Conservation (phyloP, 2,113 vertebrate genomes). For the Alosa alosa region DNA sequence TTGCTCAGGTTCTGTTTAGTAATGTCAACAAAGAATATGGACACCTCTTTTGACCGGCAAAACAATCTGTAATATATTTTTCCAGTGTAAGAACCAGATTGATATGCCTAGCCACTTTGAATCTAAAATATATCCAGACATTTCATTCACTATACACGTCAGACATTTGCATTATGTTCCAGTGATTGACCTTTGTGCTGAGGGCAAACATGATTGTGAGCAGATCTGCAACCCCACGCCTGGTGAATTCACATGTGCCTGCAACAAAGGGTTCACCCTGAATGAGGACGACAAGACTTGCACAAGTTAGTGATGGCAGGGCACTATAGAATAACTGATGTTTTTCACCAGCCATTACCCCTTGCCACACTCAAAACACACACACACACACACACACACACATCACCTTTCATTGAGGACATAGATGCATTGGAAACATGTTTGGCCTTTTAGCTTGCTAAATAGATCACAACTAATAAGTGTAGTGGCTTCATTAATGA, state of each 20-base stretch:
- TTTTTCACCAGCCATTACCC: not conserved
- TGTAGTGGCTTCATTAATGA: too few species aligned
- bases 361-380: not conserved
- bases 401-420: not conserved
- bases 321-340: not conserved
- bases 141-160: not conserved
- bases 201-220: conserved; percentile 83
- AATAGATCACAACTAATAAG: not conserved
- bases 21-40: too few species aligned
- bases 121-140: not conserved
- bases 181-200: conserved; percentile 83
- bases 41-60: too few species aligned
- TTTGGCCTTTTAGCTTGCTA: not conserved
- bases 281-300: conserved; percentile 83
- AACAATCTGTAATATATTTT: too few species aligned
- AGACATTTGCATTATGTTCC: conserved; percentile 17
- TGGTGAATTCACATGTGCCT: conserved; percentile 82
- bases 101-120: not conserved
- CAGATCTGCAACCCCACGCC: conserved; percentile 85
- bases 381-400: not conserved
- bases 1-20: too few species aligned
- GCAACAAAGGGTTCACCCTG: conserved; percentile 81
- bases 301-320: conserved; percentile 57
- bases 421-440: not conserved
- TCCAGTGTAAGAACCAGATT: too few species aligned